Conservation (phyloP, 2,797 vertebrate genomes). For the Sibirionetta formosa region DNA sequence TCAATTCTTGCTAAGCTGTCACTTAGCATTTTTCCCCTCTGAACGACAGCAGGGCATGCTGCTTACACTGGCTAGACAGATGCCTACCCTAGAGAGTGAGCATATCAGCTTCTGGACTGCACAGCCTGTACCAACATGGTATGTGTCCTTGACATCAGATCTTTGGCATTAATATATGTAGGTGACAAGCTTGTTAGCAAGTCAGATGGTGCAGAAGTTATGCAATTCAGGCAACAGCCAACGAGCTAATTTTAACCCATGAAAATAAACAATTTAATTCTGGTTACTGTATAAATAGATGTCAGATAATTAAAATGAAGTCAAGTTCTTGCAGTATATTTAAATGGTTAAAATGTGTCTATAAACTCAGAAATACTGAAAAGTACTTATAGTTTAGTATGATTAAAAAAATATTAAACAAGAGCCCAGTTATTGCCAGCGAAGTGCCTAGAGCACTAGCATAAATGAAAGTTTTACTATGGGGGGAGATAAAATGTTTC, state of each 20-base stretch:
- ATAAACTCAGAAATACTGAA: not conserved
- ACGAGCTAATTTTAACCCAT: not conserved
- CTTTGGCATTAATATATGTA: constrained; percentile 8
- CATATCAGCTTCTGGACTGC: constrained; percentile 43
- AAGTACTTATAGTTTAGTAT: not conserved
- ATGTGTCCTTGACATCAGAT: constrained; percentile 42
- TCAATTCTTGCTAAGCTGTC: constrained; percentile 59
- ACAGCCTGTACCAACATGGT: constrained; percentile 5
- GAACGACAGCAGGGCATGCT: constrained; percentile 52
- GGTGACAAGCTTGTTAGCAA: constrained; percentile 13
- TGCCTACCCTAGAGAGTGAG: constrained; percentile 46
- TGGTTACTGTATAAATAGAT: not conserved
- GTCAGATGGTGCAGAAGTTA: constrained; percentile 24
- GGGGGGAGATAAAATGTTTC: not conserved
- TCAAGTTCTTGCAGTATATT: not conserved
- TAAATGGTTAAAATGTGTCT: not conserved
- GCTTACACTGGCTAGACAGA: constrained; percentile 57
- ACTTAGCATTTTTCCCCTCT: constrained; percentile 61
- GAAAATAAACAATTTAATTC: not conserved
- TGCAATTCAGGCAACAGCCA: constrained; percentile 20
- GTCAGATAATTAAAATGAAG: not conserved
- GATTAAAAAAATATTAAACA: not conserved
- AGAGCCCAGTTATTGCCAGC: not conserved
- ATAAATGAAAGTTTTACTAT: not conserved
- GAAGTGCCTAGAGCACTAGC: not conserved